Evolutionary conservation across 92 coral and sea anemone species (phyloP).

Genomic region (Epizoanthus rinbou): DNA sequence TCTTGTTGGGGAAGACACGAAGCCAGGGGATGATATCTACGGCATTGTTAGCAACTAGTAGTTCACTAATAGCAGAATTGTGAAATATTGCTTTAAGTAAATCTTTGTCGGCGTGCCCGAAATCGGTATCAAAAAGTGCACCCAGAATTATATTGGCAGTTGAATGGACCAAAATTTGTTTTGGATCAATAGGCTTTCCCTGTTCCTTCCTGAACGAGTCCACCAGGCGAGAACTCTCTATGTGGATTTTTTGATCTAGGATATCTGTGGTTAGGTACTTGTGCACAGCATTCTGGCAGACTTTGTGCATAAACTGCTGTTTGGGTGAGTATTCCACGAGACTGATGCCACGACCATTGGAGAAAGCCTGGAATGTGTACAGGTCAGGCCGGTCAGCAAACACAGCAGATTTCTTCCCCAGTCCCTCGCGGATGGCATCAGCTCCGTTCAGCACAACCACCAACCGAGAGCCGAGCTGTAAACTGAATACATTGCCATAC

Average conservation of each 20-base stretch:
- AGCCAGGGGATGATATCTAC: conserved; percentile 74
- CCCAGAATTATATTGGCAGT: conserved; percentile 61
- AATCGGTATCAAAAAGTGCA: conserved; percentile 58
- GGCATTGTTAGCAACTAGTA: conserved; percentile 46
- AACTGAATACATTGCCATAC: conserved; percentile 78
- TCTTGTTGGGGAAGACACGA: conserved; percentile 53
- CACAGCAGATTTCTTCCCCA: conserved; percentile 59
- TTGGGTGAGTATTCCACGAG: conserved; percentile 37
- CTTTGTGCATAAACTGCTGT: conserved; percentile 54
- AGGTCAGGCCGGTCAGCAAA: conserved; percentile 76
- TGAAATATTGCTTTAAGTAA: conserved; percentile 38
- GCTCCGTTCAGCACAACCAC: conserved; percentile 77
- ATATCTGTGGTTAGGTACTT: conserved; percentile 59
- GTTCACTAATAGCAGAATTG: conserved; percentile 42
- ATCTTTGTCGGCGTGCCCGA: conserved; percentile 40
- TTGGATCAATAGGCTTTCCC: conserved; percentile 55
- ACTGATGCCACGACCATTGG: conserved; percentile 6
- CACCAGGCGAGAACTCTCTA: conserved; percentile 50
- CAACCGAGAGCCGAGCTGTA: conserved; percentile 73
- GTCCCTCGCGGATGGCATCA: conserved; percentile 66
- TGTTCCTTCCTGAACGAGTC: conserved; percentile 38
- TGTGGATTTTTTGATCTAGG: conserved; percentile 47
- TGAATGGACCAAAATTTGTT: conserved; percentile 42
- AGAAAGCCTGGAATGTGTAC: conserved; percentile 43
- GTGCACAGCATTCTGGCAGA: conserved; percentile 63